Evolutionary conservation across 2,113 vertebrate species (phyloP).

Genomic region (Lepus europaeus): DNA sequence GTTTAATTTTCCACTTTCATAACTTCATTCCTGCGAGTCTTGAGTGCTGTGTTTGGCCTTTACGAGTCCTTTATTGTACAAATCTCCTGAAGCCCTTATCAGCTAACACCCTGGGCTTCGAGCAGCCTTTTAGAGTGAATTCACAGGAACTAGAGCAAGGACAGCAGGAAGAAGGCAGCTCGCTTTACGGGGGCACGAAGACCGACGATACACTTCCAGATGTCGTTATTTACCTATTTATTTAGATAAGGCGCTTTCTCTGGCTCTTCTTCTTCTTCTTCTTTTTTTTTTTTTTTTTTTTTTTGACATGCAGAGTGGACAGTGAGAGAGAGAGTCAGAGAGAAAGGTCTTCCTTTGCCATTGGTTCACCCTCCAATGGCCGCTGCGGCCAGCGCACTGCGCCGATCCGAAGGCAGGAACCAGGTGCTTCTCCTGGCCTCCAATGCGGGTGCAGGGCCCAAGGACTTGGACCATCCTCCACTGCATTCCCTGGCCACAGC

Average conservation of each 20-base stretch:
- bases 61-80: background rate
- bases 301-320: no score
- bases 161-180: background rate
- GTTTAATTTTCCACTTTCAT: constrained; percentile 31
- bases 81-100: background rate
- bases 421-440: no score
- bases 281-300: no score
- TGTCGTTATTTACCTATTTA: background rate
- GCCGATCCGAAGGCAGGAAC: no score
- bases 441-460: no score
- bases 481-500: no score
- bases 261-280: background rate
- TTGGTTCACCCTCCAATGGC: no score
- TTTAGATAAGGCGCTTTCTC: background rate
- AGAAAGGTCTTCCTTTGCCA: no score
- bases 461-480: no score
- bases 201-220: background rate
- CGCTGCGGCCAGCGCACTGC: no score
- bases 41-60: constrained; percentile 21
- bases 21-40: constrained; percentile 49
- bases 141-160: background rate
- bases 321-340: no score
- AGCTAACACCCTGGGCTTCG: background rate
- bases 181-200: background rate
- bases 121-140: background rate